These are phyloP conservation scores for Luperina testacea DNA, from an alignment of 2,888 invertebrate genomes.

Conservation along the genomic window DNA sequence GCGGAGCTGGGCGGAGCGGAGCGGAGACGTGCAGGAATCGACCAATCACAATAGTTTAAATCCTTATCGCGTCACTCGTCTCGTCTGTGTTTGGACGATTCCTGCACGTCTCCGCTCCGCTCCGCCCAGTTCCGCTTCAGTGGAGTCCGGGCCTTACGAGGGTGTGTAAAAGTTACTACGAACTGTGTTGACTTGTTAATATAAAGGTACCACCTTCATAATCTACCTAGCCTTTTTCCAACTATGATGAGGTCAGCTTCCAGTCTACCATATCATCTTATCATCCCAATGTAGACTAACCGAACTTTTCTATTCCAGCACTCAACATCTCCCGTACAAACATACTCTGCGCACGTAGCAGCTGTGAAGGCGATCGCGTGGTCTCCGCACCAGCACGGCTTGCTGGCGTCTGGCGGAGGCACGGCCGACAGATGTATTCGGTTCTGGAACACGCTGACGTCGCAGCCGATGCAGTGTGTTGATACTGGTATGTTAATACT, in stretches of 20 bases:
- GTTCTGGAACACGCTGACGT: conserved; percentile 99
- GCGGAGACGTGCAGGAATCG: too few relatives aligned
- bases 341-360: conserved; percentile 98
- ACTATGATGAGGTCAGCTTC: too few relatives aligned
- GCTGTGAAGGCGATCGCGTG: conserved; percentile 99
- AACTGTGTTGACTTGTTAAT: not conserved
- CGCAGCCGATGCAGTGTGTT: conserved; percentile 99
- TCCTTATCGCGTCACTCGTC: too few relatives aligned
- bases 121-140: too few relatives aligned
- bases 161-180: too few relatives aligned
- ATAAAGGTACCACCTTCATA: too few relatives aligned
- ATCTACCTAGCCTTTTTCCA: not conserved
- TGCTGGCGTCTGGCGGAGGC: conserved; percentile 99
- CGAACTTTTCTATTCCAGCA: conserved; percentile 88
- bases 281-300: not conserved
- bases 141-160: too few relatives aligned
- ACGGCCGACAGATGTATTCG: conserved; percentile 99
- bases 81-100: too few relatives aligned
- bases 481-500: conserved; percentile 94
- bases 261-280: too few relatives aligned
- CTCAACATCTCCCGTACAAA: conserved; percentile 96
- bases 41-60: too few relatives aligned
- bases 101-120: too few relatives aligned
- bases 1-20: too few relatives aligned
- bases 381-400: conserved; percentile 99